Conservation (phyloP, 2,113 vertebrate species). For the Centropristis striata region DNA sequence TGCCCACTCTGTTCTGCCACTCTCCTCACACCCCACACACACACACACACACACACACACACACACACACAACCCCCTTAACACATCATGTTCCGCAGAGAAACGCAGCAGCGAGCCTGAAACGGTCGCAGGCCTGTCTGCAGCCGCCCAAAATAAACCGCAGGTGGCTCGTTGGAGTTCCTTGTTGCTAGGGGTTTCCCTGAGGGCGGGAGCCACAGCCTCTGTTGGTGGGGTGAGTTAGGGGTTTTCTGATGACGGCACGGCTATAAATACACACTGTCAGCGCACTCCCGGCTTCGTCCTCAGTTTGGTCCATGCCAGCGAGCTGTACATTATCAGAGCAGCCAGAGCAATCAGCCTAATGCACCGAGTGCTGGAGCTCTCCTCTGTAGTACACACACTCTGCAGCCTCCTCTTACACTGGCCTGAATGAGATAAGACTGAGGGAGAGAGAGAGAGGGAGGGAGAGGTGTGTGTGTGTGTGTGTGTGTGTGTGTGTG, state of each 20-base stretch:
- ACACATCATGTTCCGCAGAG: slow-evolving; percentile 32
- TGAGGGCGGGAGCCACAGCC: slow-evolving; percentile 69
- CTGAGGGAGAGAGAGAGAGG: slow-evolving; percentile 3
- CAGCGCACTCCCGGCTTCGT: slow-evolving; percentile 48
- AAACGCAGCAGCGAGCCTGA: slow-evolving; percentile 44
- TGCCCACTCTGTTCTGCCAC: slow-evolving; percentile 30
- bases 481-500: too few relatives aligned
- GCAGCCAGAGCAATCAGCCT: slow-evolving; percentile 58
- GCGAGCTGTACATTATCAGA: slow-evolving; percentile 55
- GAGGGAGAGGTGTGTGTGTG: slow-evolving; percentile 2
- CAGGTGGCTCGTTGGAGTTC: slow-evolving; percentile 72
- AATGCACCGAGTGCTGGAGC: slow-evolving; percentile 53
- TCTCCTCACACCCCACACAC: slow-evolving; percentile 23
- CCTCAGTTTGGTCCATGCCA: slow-evolving; percentile 40
- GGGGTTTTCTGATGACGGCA: slow-evolving; percentile 79
- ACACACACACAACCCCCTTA: background rate
- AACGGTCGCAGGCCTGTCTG: slow-evolving; percentile 60
- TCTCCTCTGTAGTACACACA: slow-evolving; percentile 14
- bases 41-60: slow-evolving; percentile 4
- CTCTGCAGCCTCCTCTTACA: slow-evolving; percentile 16
- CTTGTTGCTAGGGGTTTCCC: slow-evolving; percentile 86
- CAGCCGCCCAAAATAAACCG: slow-evolving; percentile 77
- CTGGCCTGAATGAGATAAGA: slow-evolving; percentile 16
- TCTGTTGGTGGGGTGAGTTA: slow-evolving; percentile 43
- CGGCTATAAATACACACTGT: slow-evolving; percentile 78